These are phyloP conservation scores for Distichodus sexfasciatus DNA, from an alignment of 2,797 vertebrate genomes.

Conservation along the genomic window DNA sequence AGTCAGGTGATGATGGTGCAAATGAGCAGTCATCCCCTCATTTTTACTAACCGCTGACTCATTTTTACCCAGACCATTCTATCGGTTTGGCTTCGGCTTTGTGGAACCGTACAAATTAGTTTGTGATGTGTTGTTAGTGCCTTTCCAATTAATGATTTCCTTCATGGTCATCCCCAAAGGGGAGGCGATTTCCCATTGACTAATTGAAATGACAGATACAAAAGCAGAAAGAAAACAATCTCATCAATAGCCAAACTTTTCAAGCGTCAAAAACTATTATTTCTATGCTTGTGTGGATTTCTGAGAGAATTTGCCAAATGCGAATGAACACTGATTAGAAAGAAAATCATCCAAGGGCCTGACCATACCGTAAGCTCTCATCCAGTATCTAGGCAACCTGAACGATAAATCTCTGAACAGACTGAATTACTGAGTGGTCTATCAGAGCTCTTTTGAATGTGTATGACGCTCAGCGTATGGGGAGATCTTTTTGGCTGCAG, in stretches of 20 bases:
- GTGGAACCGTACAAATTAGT: not conserved
- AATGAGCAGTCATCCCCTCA: not conserved
- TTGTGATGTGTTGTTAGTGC: not conserved
- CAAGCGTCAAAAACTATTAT: not conserved
- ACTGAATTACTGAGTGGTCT: constrained; percentile 30
- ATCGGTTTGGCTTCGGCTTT: not conserved
- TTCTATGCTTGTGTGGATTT: not conserved
- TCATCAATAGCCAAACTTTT: not conserved
- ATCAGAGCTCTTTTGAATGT: constrained; percentile 9
- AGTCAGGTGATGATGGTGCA: constrained; percentile 15
- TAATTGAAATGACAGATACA: not conserved
- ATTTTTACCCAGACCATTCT: not conserved
- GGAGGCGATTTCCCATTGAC: not conserved
- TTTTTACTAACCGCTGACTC: not conserved
- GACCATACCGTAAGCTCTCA: constrained; percentile 15
- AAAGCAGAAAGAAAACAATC: not conserved
- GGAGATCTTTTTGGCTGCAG: constrained; percentile 16
- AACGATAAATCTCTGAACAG: constrained; percentile 24
- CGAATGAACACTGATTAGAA: constrained; percentile 12
- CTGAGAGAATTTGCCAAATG: constrained; percentile 8
- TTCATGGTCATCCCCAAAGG: not conserved
- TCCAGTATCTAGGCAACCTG: constrained; percentile 48
- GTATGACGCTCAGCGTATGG: constrained; percentile 13
- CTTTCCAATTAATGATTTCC: not conserved
- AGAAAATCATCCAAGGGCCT: constrained; percentile 18